phyloP scores from a whole-genome alignment of 2,113 vertebrate genomes.

The Phasianus colchicus region DNA sequence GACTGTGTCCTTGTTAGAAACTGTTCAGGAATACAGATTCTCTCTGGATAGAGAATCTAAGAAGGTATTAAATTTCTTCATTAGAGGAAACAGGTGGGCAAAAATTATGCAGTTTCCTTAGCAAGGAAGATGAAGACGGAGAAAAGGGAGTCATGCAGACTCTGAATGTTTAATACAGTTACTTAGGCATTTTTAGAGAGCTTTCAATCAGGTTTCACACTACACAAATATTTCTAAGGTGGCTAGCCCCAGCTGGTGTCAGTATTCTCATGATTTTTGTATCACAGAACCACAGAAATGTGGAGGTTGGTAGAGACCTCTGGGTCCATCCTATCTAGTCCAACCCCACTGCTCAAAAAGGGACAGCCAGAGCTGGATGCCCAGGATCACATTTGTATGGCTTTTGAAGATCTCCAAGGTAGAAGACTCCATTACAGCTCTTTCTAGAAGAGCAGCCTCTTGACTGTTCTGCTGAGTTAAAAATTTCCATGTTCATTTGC shows the following conservation, averaged over 20 bases:
- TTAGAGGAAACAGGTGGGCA: background rate
- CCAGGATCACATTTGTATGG: background rate
- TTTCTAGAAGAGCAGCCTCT: background rate
- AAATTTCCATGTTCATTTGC: background rate
- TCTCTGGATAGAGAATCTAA: background rate
- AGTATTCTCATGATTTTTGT: background rate
- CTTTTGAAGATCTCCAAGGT: background rate
- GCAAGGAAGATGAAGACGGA: background rate
- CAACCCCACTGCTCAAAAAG: background rate
- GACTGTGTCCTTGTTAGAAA: background rate
- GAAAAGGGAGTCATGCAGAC: background rate
- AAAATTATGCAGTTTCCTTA: background rate
- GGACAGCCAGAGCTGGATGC: background rate
- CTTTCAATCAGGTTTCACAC: background rate
- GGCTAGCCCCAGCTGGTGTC: background rate
- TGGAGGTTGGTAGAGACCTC: background rate
- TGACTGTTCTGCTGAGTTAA: background rate
- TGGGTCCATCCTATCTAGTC: background rate
- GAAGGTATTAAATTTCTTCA: background rate
- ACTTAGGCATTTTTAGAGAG: background rate
- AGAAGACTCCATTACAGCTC: background rate
- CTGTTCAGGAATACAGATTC: background rate
- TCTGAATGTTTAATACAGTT: background rate
- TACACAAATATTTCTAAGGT: background rate
- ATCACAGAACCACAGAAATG: background rate